Evolutionary conservation across 2,113 vertebrate genomes (phyloP).

Genomic region (Myodes glareolus): DNA sequence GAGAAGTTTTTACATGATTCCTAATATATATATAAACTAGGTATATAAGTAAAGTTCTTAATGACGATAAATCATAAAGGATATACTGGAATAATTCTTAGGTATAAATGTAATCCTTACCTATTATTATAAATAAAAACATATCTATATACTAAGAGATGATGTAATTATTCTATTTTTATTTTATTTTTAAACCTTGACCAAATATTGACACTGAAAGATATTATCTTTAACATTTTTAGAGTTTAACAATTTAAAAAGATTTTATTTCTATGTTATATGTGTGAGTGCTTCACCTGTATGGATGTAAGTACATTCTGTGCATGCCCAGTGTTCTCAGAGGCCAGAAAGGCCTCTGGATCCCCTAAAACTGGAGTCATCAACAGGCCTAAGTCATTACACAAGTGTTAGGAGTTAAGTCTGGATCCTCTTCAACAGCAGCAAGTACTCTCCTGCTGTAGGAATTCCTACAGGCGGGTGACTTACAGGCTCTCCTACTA

Average conservation of each 20-base stretch:
- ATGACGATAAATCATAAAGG: not conserved
- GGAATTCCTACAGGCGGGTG: too few species aligned
- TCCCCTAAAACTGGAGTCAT: not conserved
- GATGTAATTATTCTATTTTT: not conserved
- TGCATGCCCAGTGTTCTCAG: not conserved
- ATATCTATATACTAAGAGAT: not conserved
- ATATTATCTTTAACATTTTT: not conserved
- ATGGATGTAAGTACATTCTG: not conserved
- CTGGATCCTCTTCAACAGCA: not conserved
- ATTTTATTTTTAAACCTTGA: not conserved
- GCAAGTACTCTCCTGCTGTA: not conserved
- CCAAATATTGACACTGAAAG: not conserved
- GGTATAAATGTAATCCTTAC: not conserved
- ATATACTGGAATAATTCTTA: not conserved
- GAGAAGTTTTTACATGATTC: not conserved
- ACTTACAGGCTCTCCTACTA: too few species aligned
- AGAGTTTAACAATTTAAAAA: not conserved
- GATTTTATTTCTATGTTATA: not conserved
- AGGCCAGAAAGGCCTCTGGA: not conserved
- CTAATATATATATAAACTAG: not conserved
- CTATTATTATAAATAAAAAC: not conserved
- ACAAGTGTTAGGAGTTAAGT: not conserved
- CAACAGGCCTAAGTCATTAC: not conserved
- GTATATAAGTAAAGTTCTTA: not conserved
- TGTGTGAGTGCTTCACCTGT: not conserved